These are phyloP conservation scores for Spheniscus humboldti DNA, from an alignment of 2,797 vertebrate species.

Conservation along the genomic window DNA sequence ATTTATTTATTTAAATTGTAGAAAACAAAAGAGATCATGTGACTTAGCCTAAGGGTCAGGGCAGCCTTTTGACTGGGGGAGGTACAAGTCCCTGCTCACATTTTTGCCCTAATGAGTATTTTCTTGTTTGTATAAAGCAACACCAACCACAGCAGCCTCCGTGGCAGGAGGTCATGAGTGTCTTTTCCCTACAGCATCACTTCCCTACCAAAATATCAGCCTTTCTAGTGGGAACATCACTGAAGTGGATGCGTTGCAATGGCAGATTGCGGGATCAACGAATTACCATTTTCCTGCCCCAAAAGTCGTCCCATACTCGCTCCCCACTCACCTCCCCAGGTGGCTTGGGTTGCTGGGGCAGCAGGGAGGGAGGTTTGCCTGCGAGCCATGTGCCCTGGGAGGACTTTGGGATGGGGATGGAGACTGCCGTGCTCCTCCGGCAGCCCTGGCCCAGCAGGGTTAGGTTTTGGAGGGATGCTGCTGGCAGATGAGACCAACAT, in stretches of 20 bases:
- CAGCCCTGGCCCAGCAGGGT: background rate
- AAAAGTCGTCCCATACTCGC: background rate
- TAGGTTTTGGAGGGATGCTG: background rate
- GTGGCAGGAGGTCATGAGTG: background rate
- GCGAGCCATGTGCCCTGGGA: background rate
- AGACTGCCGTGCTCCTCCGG: background rate
- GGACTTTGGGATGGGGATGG: background rate
- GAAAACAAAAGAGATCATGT: background rate
- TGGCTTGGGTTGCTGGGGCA: accelerated
- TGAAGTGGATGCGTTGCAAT: background rate
- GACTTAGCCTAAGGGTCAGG: background rate
- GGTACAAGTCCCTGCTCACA: background rate
- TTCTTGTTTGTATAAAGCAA: background rate
- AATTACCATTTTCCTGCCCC: background rate
- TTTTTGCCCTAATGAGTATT: background rate
- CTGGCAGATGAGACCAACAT: background rate
- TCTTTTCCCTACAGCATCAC: background rate
- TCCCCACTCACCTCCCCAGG: accelerated
- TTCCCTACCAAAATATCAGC: background rate
- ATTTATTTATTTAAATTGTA: background rate
- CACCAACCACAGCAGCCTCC: background rate
- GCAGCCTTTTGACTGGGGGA: background rate
- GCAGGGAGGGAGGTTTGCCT: background rate
- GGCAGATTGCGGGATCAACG: accelerated
- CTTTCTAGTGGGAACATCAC: background rate